Evolutionary conservation across 2,113 vertebrate genomes (phyloP), one percentile per base, ranked within the genome.

Genomic region (Caranx melampygus): DNA sequence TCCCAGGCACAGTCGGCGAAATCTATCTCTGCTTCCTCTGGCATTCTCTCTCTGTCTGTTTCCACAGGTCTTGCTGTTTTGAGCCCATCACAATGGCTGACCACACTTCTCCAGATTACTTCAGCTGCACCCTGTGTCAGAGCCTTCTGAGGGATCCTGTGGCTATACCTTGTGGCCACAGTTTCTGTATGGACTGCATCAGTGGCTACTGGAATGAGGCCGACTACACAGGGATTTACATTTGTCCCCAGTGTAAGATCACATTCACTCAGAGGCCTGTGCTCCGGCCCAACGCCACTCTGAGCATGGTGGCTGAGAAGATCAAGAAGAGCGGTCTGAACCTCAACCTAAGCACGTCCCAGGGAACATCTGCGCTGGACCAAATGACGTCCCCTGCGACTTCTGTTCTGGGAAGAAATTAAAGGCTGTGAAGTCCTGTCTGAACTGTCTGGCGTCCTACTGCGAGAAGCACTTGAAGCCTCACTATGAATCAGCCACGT

Each of bases 171-270:
- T 95, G 95, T 10, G 95, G 95, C 59, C 95, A 95, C 93, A 95
- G 95, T 70, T 95, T 94, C 88, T 95, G 95, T 44, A 95, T 95
- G 95, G 94, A 95, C 92, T 95, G 95, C 85, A 95, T 95, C 86
- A 95, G 94, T 5, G 92, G 90, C 81, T 95, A 95, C 92, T 95
- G 95, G 95, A 96, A 97, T 9, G 96, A 95, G 63, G 95, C 95
- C 1, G 95, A 95, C 91, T 95, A 95, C 94, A 95, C 95, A 0
- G 95, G 95, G 63, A 95, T 95, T 83, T 95, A 95, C 86, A 94
- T 95, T 81, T 95, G 95, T 68, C 95, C 95, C 3, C 95, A 95
- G 78, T 95, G 95, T 67, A 93, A 93, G 89, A 95, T 95, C 86
- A 95, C 95, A 1, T 95, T 95, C 81, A 95, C 95, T 59, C 95